Percentiles rank a stretch among this genome's conserved stretches.
Conservation (phyloP, 2,888 invertebrate genomes). For the Stenichneumon culpator region DNA sequence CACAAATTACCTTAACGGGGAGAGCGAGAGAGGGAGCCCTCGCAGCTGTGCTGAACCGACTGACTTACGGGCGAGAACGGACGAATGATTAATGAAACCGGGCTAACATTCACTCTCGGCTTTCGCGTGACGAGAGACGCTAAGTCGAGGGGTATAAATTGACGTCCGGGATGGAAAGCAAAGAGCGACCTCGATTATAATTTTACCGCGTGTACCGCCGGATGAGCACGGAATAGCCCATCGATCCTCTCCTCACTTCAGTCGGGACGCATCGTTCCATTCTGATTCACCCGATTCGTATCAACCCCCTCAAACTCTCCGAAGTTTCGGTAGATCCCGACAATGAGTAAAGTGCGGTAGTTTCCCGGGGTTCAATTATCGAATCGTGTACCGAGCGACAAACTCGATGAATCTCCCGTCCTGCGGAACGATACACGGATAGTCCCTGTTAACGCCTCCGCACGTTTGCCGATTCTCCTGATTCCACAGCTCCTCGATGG, state of each 20-base stretch:
- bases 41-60: constrained; percentile 62
- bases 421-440: not conserved
- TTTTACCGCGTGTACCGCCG: constrained; percentile 8
- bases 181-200: constrained; percentile 24
- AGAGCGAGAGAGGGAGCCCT: constrained; percentile 43
- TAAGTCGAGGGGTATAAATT: not conserved
- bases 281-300: not conserved
- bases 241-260: not conserved
- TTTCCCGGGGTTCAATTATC: constrained; percentile 36
- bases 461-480: constrained; percentile 1
- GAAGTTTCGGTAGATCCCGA: constrained; percentile 1
- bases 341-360: constrained; percentile 9
- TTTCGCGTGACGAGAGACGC: constrained; percentile 23
- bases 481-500: constrained; percentile 17
- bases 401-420: constrained; percentile 12
- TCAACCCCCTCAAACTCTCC: not conserved
- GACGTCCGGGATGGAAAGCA: constrained; percentile 23
- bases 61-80: constrained; percentile 61
- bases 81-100: constrained; percentile 70
- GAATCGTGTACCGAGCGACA: constrained; percentile 34
- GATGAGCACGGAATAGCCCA: not conserved
- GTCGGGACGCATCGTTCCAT: not conserved
- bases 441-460: not conserved
- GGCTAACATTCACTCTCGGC: constrained; percentile 54
- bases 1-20: constrained; percentile 71